These are phyloP conservation scores for Magallana nippona DNA, from an alignment of 2,888 invertebrate genomes.

Conservation along the genomic window DNA sequence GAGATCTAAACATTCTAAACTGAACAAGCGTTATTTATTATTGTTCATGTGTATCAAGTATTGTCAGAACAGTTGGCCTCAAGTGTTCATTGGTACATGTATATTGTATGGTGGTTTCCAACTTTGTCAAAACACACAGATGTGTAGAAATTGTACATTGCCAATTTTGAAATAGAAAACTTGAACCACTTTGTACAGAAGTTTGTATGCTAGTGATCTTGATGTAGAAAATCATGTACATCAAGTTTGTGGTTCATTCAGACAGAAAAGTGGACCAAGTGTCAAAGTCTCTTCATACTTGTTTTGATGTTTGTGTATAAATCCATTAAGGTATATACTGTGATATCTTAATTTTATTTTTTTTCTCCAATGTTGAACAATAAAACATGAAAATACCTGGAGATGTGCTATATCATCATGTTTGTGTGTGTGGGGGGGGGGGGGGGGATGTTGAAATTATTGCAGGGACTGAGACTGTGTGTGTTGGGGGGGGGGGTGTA, in stretches of 20 bases:
- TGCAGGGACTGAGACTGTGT: too few species aligned
- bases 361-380: conserved; percentile 7
- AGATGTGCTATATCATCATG: not conserved
- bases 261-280: not conserved
- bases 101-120: not conserved
- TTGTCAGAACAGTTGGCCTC: not conserved
- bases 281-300: not conserved
- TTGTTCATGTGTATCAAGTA: not conserved
- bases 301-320: conserved; percentile 25
- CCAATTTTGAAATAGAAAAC: not conserved
- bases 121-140: not conserved
- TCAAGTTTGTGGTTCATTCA: not conserved
- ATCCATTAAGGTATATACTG: not conserved
- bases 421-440: too few species aligned
- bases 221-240: not conserved
- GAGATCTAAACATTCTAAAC: conserved; percentile 73
- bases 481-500: too few species aligned
- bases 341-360: conserved; percentile 19
- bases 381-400: conserved; percentile 1
- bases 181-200: not conserved
- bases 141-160: not conserved
- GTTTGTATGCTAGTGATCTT: not conserved
- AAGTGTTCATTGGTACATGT: conserved; percentile 2
- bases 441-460: too few species aligned
- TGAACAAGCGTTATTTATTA: not conserved